Percentiles rank a stretch among this genome's conserved stretches.
phyloP scores from a whole-genome alignment of 2,888 invertebrate species.

The Crocallis elinguaria region DNA sequence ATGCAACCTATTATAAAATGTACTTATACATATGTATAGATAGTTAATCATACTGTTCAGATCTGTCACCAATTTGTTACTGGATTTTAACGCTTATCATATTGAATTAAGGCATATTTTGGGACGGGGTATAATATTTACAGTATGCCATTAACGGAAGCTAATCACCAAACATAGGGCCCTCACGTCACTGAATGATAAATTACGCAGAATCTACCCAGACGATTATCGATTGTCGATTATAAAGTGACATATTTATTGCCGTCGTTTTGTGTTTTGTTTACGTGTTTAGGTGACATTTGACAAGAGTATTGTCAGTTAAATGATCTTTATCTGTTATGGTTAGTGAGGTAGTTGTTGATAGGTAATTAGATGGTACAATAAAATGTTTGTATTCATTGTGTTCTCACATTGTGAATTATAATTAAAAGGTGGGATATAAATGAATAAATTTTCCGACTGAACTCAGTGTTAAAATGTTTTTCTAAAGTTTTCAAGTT shows the following conservation, averaged over 20 bases:
- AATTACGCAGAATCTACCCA: slow-evolving; percentile 38
- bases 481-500: too few species aligned
- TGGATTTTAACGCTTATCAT: neutral
- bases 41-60: slow-evolving; percentile 11
- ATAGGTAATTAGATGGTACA: too few species aligned
- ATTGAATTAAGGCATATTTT: slow-evolving; percentile 12
- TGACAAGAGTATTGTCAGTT: slow-evolving; percentile 3
- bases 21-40: neutral
- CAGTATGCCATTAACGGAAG: slow-evolving; percentile 35
- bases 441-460: too few species aligned
- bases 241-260: slow-evolving; percentile 40
- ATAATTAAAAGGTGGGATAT: too few species aligned
- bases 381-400: too few species aligned
- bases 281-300: slow-evolving; percentile 11
- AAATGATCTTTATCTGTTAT: neutral
- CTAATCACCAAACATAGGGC: slow-evolving; percentile 45
- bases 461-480: too few species aligned
- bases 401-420: too few species aligned
- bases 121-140: slow-evolving; percentile 1
- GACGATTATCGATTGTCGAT: slow-evolving; percentile 42
- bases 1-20: slow-evolving; percentile 4
- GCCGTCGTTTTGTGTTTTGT: slow-evolving; percentile 28
- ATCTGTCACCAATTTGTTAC: slow-evolving; percentile 4
- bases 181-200: slow-evolving; percentile 42
- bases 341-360: neutral